Evolutionary conservation across 30 jellyfish, hydroid and myxozoan species (phyloP).

Genomic region (Pelagia noctiluca): DNA sequence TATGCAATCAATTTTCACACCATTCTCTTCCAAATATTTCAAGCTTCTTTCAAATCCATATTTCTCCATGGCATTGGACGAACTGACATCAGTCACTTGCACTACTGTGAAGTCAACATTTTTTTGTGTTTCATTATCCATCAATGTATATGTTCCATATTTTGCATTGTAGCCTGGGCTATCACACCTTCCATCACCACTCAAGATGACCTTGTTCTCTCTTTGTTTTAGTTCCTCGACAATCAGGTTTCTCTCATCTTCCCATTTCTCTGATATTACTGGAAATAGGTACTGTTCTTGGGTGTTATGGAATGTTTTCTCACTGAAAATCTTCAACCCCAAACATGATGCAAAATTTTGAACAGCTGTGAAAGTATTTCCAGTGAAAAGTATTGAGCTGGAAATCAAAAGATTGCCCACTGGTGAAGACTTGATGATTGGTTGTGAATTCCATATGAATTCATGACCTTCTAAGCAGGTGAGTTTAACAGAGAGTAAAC

Average conservation of each 20-base stretch:
- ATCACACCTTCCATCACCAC: constrained; percentile 55
- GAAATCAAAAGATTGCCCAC: constrained; percentile 10
- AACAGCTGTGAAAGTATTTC: not conserved
- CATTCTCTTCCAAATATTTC: not conserved
- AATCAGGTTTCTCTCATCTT: not conserved
- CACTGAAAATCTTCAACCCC: constrained; percentile 6
- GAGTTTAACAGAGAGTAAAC: constrained; percentile 6
- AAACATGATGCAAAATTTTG: constrained; percentile 5
- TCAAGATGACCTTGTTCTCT: not conserved
- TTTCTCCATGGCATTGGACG: constrained; percentile 52
- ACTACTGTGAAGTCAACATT: constrained; percentile 7
- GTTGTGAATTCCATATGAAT: not conserved
- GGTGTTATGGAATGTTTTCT: not conserved
- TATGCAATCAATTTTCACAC: constrained; percentile 6
- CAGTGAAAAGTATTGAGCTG: constrained; percentile 8
- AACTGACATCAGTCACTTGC: constrained; percentile 52
- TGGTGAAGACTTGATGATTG: constrained; percentile 11
- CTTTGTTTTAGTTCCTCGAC: not conserved
- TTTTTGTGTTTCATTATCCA: not conserved
- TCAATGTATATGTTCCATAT: constrained; percentile 21
- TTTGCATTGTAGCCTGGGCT: constrained; percentile 50
- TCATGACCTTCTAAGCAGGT: constrained; percentile 10
- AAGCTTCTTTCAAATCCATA: constrained; percentile 7
- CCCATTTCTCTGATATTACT: constrained; percentile 4
- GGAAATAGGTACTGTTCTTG: constrained; percentile 2